These are phyloP conservation scores for Anoura caudifer DNA, from an alignment of 2,113 vertebrate genomes.

Conservation along the genomic window DNA sequence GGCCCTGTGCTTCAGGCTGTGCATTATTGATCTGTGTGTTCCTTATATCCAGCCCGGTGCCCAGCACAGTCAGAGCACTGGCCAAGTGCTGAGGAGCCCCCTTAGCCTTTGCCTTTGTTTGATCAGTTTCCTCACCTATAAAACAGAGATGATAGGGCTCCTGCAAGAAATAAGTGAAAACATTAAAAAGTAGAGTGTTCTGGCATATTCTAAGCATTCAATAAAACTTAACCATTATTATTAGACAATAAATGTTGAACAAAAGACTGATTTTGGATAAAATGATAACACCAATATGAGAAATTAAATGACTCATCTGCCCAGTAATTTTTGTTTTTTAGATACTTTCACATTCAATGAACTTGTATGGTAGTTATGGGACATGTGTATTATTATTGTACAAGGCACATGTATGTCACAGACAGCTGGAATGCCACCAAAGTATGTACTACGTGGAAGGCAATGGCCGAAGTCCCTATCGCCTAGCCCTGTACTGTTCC, in stretches of 20 bases:
- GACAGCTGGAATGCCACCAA: not conserved
- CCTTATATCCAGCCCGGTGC: too few relatives aligned
- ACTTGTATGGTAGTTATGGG: not conserved
- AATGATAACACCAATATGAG: not conserved
- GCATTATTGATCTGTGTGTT: not conserved
- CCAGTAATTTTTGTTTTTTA: not conserved
- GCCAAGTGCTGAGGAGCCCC: not conserved
- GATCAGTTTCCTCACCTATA: not conserved
- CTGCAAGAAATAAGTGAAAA: not conserved
- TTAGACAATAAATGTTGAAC: not conserved
- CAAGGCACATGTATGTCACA: not conserved
- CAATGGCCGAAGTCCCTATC: not conserved
- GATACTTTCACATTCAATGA: not conserved
- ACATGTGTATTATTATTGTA: not conserved
- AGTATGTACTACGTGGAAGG: not conserved
- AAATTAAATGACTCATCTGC: not conserved
- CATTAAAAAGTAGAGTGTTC: not conserved
- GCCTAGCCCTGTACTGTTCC: not conserved
- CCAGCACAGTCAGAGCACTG: not conserved
- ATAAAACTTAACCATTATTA: conserved; percentile 11
- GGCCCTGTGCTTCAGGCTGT: fast-evolving
- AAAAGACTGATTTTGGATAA: not conserved
- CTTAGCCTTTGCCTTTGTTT: not conserved
- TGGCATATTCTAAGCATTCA: not conserved
- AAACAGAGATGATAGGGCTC: not conserved